Percentiles rank a stretch among this genome's conserved stretches.
These are phyloP conservation scores for Peromyscus polionotus DNA, from an alignment of 2,113 vertebrate genomes.

Conservation along the genomic window DNA sequence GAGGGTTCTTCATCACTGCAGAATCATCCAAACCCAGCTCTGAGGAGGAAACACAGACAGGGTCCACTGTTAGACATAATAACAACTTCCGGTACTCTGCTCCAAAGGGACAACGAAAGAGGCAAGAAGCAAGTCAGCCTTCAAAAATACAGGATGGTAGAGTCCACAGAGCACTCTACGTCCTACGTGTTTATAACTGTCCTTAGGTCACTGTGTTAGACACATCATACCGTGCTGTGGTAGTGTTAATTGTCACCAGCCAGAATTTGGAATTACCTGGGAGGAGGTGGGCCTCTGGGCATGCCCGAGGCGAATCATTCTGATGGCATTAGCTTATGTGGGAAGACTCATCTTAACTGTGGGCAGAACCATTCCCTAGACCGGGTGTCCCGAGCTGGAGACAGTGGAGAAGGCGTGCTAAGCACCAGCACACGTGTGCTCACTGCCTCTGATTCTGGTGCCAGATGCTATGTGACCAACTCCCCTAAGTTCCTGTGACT, in stretches of 20 bases:
- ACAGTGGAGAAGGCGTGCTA: background rate
- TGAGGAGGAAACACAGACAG: slow-evolving; percentile 61
- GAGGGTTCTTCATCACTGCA: slow-evolving; percentile 61
- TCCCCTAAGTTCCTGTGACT: background rate
- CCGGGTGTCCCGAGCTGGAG: background rate
- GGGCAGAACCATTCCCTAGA: background rate
- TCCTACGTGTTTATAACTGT: background rate
- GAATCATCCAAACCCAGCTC: background rate
- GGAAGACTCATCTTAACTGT: background rate
- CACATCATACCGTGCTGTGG: background rate
- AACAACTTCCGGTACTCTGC: background rate
- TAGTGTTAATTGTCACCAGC: background rate
- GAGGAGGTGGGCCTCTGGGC: background rate
- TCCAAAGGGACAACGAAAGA: background rate
- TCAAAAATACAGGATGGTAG: background rate
- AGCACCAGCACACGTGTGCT: too few relatives aligned
- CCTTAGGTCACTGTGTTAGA: background rate
- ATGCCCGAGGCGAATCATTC: background rate
- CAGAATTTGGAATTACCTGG: background rate
- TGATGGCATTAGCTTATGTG: background rate
- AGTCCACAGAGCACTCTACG: background rate
- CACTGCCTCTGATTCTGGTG: background rate
- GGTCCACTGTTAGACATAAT: background rate
- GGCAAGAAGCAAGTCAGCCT: background rate
- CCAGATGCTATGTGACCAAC: background rate